Percentiles rank a stretch among this genome's conserved stretches.
phyloP scores from a whole-genome alignment of 2,888 invertebrate genomes.

The Patella caerulea region DNA sequence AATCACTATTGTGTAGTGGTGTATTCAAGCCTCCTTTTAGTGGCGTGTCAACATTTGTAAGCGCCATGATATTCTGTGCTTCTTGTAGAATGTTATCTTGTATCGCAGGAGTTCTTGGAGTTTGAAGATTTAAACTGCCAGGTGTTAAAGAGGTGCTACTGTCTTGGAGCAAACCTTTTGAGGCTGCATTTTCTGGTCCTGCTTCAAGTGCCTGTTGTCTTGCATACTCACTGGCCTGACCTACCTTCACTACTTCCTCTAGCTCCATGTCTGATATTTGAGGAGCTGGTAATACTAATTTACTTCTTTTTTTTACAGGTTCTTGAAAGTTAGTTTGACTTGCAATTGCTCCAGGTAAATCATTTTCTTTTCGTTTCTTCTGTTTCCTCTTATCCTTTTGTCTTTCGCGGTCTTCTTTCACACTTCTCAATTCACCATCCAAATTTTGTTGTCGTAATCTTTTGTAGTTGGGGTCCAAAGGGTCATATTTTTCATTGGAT shows the following conservation, averaged over 20 bases:
- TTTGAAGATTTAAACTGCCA: conserved; percentile 76
- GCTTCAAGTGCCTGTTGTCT: conserved; percentile 87
- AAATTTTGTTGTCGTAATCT: conserved; percentile 91
- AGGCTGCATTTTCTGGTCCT: conserved; percentile 79
- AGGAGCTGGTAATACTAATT: conserved; percentile 94
- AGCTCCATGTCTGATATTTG: conserved; percentile 91
- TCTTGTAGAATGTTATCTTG: conserved; percentile 88
- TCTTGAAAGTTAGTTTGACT: conserved; percentile 75
- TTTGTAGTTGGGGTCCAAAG: conserved; percentile 90
- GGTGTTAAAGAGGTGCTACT: conserved; percentile 80
- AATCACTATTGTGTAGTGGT: conserved; percentile 90
- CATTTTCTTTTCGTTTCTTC: conserved; percentile 95
- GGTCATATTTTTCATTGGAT: conserved; percentile 86
- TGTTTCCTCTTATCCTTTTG: conserved; percentile 95
- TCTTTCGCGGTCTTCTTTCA: conserved; percentile 93
- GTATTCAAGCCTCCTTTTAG: conserved; percentile 96
- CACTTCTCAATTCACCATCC: conserved; percentile 91
- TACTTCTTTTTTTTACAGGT: conserved; percentile 92
- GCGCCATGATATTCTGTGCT: conserved; percentile 98
- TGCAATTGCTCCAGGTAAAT: conserved; percentile 89
- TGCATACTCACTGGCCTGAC: conserved; percentile 76
- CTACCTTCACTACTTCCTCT: conserved; percentile 75
- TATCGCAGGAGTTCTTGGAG: conserved; percentile 86
- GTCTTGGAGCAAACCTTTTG: conserved; percentile 90
- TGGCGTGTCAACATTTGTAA: conserved; percentile 97